phyloP scores from a whole-genome alignment of 2,113 vertebrate genomes.

The Melanotaenia duboulayi region DNA sequence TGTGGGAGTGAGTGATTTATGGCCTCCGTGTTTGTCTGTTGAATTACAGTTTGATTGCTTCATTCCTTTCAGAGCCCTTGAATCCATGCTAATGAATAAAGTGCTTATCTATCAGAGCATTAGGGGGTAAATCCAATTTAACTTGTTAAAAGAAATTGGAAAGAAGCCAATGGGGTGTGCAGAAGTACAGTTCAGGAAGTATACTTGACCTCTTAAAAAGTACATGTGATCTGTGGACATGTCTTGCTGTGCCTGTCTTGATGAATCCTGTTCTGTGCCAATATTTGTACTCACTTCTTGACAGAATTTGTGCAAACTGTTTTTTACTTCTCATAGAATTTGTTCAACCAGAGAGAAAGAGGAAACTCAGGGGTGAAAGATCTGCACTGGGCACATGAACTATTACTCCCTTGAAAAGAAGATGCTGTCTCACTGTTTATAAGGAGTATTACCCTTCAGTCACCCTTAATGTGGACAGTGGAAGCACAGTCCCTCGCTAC shows the following conservation, averaged over 20 bases:
- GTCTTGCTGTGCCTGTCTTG: background rate
- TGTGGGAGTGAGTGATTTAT: conserved; percentile 69
- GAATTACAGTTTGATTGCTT: conserved; percentile 75
- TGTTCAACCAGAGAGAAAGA: conserved; percentile 18
- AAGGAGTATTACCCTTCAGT: conserved; percentile 59
- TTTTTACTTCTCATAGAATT: conserved; percentile 18
- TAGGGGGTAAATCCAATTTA: conserved; percentile 66
- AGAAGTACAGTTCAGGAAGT: conserved; percentile 47
- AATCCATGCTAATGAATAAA: conserved; percentile 74
- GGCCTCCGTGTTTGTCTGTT: conserved; percentile 65
- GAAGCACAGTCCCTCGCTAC: conserved; percentile 26
- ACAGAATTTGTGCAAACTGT: conserved; percentile 10
- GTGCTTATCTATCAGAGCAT: conserved; percentile 72
- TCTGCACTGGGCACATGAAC: conserved; percentile 23
- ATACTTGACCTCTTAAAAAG: background rate
- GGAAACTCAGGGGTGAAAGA: conserved; percentile 33
- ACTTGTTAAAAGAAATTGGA: conserved; percentile 35
- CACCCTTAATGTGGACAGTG: conserved; percentile 55
- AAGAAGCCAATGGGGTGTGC: conserved; percentile 33
- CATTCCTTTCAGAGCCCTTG: conserved; percentile 69
- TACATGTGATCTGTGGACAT: background rate
- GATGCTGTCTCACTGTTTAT: conserved; percentile 40
- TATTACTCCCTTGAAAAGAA: conserved; percentile 41
- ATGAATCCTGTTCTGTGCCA: background rate
- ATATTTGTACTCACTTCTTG: background rate